Conservation (phyloP, 2,113 vertebrate species). For the Brienomyrus longianalis region DNA sequence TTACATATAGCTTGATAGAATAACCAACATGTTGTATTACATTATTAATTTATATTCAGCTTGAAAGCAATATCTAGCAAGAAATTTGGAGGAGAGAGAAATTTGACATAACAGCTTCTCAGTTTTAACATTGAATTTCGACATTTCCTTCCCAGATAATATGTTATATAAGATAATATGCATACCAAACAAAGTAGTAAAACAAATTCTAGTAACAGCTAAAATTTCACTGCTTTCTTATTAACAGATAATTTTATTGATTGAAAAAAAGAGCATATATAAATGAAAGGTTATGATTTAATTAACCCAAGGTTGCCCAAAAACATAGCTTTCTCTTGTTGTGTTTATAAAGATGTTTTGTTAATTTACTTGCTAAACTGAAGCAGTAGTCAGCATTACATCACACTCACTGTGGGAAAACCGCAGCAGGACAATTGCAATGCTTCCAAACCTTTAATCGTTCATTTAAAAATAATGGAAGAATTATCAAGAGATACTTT, state of each 20-base stretch:
- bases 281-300: background rate
- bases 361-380: background rate
- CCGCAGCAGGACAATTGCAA: no score
- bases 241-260: background rate
- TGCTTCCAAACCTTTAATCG: no score
- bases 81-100: background rate
- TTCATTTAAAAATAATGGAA: background rate
- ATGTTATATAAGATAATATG: background rate
- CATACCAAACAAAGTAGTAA: background rate
- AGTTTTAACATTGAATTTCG: background rate
- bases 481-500: background rate
- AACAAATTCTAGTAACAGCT: background rate
- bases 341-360: background rate
- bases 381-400: background rate
- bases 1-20: background rate
- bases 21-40: background rate
- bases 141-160: background rate
- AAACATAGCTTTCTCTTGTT: background rate
- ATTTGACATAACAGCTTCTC: background rate
- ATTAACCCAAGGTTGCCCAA: background rate
- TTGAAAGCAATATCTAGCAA: background rate
- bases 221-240: background rate
- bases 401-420: background rate
- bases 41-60: background rate
- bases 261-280: no score